phyloP scores from a whole-genome alignment of 2,113 vertebrate species.

The Ranitomeya variabilis region DNA sequence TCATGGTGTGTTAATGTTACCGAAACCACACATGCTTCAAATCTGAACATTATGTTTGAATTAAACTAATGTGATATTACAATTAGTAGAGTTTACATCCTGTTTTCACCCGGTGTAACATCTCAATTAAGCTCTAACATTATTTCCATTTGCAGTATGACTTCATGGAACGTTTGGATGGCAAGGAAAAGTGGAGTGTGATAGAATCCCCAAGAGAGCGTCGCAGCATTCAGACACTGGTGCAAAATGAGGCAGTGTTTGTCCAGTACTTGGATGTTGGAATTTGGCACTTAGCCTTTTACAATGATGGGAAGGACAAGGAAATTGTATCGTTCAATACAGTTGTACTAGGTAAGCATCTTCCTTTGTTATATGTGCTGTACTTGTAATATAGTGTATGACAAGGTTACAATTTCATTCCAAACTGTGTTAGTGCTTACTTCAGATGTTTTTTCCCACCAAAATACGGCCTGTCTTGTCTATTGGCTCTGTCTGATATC shows the following conservation, averaged over 20 bases:
- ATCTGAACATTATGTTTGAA: background rate
- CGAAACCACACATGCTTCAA: background rate
- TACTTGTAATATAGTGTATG: background rate
- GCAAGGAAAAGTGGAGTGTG: conserved; percentile 98
- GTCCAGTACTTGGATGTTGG: conserved; percentile 95
- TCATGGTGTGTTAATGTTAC: background rate
- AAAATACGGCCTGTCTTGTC: too few relatives aligned
- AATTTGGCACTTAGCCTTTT: conserved; percentile 96
- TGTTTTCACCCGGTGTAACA: background rate
- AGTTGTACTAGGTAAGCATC: conserved; percentile 85
- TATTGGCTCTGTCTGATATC: too few relatives aligned
- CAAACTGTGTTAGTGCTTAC: background rate
- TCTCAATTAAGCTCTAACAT: background rate
- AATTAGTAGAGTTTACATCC: conserved; percentile 5
- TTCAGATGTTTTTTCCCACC: background rate
- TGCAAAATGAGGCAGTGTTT: conserved; percentile 95
- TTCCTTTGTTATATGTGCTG: background rate
- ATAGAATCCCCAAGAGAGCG: conserved; percentile 92
- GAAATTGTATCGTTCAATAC: conserved; percentile 95
- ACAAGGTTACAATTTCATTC: background rate
- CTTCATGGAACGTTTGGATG: conserved; percentile 97
- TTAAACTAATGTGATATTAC: background rate
- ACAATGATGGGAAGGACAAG: conserved; percentile 95
- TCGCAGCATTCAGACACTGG: conserved; percentile 94
- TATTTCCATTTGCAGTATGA: conserved; percentile 79